phyloP scores from a whole-genome alignment of 1,140 invertebrate genomes.

The Campoletis sonorensis region DNA sequence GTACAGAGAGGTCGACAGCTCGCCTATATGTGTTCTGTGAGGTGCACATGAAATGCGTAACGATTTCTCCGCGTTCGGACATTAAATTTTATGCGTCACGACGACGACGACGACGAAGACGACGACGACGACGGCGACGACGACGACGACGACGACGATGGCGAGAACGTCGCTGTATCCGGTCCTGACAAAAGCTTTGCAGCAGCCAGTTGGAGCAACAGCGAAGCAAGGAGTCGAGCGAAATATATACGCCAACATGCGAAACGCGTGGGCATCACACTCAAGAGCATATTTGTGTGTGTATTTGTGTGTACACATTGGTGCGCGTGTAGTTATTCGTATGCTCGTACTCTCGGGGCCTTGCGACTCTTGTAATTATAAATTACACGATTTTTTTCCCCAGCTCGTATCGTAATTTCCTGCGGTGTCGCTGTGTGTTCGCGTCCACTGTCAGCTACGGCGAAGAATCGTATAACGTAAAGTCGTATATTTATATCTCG shows the following conservation, averaged over 20 bases:
- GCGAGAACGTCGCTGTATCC: slow-evolving; percentile 8
- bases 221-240: slow-evolving; percentile 15
- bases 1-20: background rate
- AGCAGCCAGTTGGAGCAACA: slow-evolving; percentile 12
- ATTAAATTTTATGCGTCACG: slow-evolving; percentile 29
- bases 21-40: background rate
- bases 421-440: slow-evolving; percentile 20
- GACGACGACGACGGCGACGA: slow-evolving; percentile 6
- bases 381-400: slow-evolving; percentile 32
- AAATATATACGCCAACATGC: slow-evolving; percentile 14
- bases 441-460: slow-evolving; percentile 12
- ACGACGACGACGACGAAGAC: background rate
- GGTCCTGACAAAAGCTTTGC: slow-evolving; percentile 27
- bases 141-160: slow-evolving; percentile 10
- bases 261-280: slow-evolving; percentile 16
- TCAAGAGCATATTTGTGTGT: background rate
- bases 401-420: slow-evolving; percentile 26
- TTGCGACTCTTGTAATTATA: slow-evolving; percentile 34
- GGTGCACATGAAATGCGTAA: slow-evolving; percentile 14
- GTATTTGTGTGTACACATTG: background rate
- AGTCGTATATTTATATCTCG: slow-evolving; percentile 1
- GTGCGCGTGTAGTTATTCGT: background rate
- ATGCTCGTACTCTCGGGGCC: background rate
- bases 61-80: slow-evolving; percentile 31
- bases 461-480: background rate